phyloP scores from a whole-genome alignment of 2,113 vertebrate species.

The Acinonyx jubatus region DNA sequence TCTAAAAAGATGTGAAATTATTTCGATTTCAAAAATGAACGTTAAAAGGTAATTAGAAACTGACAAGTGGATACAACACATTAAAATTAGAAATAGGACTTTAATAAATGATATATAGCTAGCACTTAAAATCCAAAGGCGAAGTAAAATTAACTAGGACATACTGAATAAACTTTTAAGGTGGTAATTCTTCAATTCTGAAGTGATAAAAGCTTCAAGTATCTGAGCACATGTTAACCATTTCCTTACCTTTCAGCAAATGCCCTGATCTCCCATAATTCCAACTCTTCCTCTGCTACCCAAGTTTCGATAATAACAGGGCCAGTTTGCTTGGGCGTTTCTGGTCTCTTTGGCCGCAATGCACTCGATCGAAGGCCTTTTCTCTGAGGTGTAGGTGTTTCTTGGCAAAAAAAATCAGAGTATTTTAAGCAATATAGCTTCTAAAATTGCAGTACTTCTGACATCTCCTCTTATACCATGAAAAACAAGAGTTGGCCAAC shows the following conservation, averaged over 20 bases:
- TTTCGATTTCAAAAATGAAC: background rate
- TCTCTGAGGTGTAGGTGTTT: constrained; percentile 96
- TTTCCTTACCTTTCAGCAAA: constrained; percentile 96
- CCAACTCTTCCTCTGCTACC: constrained; percentile 98
- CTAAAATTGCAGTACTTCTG: constrained; percentile 12
- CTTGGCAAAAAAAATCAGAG: constrained; percentile 84
- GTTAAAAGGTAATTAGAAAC: background rate
- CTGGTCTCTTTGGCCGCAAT: constrained; percentile 96
- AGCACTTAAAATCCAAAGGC: background rate
- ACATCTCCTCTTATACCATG: background rate
- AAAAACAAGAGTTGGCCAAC: constrained; percentile 27
- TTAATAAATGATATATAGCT: background rate
- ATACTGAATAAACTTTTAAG: background rate
- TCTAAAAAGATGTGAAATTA: background rate
- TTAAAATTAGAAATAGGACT: background rate
- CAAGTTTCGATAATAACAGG: constrained; percentile 99
- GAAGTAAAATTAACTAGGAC: background rate
- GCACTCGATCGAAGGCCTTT: constrained; percentile 96
- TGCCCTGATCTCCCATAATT: constrained; percentile 98
- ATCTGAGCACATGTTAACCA: background rate
- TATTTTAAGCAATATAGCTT: constrained; percentile 59
- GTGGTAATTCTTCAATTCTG: background rate
- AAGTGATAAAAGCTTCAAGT: background rate
- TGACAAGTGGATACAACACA: background rate
- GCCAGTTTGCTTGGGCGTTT: constrained; percentile 96